Conservation (phyloP, 2,888 invertebrate genomes). For the Steinernema scapterisci region DNA sequence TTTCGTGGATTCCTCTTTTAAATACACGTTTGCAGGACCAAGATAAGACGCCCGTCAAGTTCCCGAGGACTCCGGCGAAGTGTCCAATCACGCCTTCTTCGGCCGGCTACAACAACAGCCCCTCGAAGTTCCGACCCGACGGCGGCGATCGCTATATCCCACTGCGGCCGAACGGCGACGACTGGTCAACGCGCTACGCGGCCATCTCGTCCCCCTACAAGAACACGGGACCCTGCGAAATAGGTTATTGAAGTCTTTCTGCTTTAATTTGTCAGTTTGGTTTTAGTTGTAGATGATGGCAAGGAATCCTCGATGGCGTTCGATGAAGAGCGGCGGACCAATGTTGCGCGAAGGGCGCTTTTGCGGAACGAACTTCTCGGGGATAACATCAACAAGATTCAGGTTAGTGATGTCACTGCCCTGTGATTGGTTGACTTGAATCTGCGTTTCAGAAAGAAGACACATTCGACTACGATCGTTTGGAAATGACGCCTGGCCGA, state of each 20-base stretch:
- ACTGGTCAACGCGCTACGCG: slow-evolving; percentile 65
- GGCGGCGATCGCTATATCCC: slow-evolving; percentile 66
- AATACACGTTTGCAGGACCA: background rate
- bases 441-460: slow-evolving; percentile 23
- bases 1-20: no score
- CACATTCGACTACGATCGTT: background rate
- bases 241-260: background rate
- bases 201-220: slow-evolving; percentile 44
- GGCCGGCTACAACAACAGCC: slow-evolving; percentile 45
- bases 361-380: slow-evolving; percentile 92
- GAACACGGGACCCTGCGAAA: background rate
- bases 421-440: background rate
- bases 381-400: slow-evolving; percentile 76
- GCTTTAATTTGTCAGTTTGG: background rate
- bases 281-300: no score
- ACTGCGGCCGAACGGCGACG: slow-evolving; percentile 51
- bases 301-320: no score
- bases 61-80: background rate
- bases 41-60: background rate
- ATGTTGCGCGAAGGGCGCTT: slow-evolving; percentile 83
- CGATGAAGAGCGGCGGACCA: slow-evolving; percentile 45
- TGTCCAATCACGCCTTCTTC: background rate
- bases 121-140: slow-evolving; percentile 60
- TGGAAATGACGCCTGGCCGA: background rate
- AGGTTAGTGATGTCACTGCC: slow-evolving; percentile 40